Base-by-base conservation (phyloP, 1,140 invertebrate species). In the Pseudomyrmex pallidus region DNA sequence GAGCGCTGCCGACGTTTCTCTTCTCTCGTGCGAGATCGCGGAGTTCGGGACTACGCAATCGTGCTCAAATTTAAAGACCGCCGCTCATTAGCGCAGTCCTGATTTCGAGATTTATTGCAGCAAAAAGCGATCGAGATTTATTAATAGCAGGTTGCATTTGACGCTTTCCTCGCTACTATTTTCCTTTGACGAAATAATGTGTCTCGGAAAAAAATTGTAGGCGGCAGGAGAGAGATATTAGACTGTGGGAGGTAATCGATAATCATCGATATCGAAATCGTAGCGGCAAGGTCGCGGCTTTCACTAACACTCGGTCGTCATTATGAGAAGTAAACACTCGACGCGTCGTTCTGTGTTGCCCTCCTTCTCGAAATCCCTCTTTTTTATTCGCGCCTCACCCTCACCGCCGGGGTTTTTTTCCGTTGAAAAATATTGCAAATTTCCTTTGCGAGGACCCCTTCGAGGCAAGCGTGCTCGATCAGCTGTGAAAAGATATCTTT, bases 371-470 rank as follows among this genome's bases (percentile, higher is more conserved):
- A 80, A 86, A 80, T 89, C 80, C 63, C 66, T 84, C 84, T 72
- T 80, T 85, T 85, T 89, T 70, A 85, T 83, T 83, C 44, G n/a
- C 48, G 17, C 12, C 25, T 22, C 25, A 57, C 52, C 74, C 77
- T 85, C 54, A 68, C 22, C 44, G 52, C 12, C 8, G 13, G 48
- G 52, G 48, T 63, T 35, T 35, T 35, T 35, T 84, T 85, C 77
- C 87, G 85, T 90, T 90, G 88, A 88, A 90, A 90, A 90, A 90
- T 90, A 90, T 90, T 86, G 89, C 89, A 90, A 90, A 90, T 90
- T 90, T 90, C 87, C 84, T 83, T 80, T 72, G 52, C 59, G 78
- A 76, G 78, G 56, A 80, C 70, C 84, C 44, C 76, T 35, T 35
- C 35, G 35, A 35, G 15, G 54, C 48, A 57, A 68, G 54, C 56